Evolutionary conservation across 2,113 vertebrate species (phyloP).

Genomic region (Pimephales promelas): DNA sequence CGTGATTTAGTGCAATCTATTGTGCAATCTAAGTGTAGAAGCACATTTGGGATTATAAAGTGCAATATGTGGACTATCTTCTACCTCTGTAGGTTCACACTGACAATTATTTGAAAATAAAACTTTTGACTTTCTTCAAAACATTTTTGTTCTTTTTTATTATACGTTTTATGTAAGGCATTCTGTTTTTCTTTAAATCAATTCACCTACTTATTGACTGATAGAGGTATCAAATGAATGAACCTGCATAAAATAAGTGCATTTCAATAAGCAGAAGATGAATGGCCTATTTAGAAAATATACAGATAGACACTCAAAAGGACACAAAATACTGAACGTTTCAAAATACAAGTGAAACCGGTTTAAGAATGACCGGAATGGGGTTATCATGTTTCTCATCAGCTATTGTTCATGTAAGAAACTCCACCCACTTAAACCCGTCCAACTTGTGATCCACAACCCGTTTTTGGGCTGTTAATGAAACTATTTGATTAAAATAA

Average conservation of each 20-base stretch:
- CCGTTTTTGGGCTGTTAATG: neutral
- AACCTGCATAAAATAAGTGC: neutral
- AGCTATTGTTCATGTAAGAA: neutral
- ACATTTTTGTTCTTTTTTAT: neutral
- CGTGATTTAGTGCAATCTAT: neutral
- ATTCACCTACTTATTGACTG: neutral
- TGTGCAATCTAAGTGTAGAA: neutral
- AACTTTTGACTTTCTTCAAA: neutral
- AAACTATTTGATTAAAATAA: neutral
- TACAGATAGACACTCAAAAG: neutral
- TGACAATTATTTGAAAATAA: neutral
- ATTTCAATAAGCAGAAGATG: neutral
- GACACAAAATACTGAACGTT: neutral
- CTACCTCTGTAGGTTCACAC: neutral
- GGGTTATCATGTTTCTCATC: neutral
- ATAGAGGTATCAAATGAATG: neutral
- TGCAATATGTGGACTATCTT: neutral
- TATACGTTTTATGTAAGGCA: neutral
- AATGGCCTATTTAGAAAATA: neutral
- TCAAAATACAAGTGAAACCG: neutral
- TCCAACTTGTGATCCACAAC: neutral
- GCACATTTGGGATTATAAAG: neutral
- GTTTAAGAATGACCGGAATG: constrained; percentile 26
- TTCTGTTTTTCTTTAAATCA: neutral
- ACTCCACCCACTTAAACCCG: neutral